Percentiles rank a stretch among this genome's conserved stretches.
phyloP scores from a whole-genome alignment of 2,797 vertebrate genomes.

The Microctenopoma lineatum region DNA sequence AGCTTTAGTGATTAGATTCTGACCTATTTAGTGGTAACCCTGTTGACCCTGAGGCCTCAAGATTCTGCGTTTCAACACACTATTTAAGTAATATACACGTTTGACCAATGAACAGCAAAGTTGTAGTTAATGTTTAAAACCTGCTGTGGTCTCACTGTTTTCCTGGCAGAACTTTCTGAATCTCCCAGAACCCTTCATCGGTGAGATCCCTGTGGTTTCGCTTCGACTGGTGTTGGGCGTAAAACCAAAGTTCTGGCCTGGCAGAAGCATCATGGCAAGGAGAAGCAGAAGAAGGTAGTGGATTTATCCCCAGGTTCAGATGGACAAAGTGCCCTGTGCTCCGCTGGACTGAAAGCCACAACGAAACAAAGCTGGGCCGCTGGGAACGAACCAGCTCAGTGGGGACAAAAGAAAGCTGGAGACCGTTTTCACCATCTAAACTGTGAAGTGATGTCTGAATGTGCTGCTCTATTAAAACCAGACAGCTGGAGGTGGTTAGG shows the following conservation, averaged over 20 bases:
- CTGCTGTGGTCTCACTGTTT: slow-evolving; percentile 43
- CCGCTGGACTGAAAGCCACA: slow-evolving; percentile 33
- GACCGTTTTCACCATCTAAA: neutral
- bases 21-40: neutral
- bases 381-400: slow-evolving; percentile 14
- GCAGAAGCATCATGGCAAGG: slow-evolving; percentile 8
- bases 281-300: slow-evolving; percentile 15
- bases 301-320: slow-evolving; percentile 14
- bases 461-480: neutral
- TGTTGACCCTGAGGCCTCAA: neutral
- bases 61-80: neutral
- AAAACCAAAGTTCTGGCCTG: slow-evolving; percentile 31
- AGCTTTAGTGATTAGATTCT: too few species aligned
- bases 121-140: slow-evolving; percentile 47
- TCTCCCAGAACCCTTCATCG: slow-evolving; percentile 5
- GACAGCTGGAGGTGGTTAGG: neutral
- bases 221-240: slow-evolving; percentile 19
- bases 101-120: slow-evolving; percentile 1
- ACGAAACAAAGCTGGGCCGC: slow-evolving; percentile 2
- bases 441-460: slow-evolving; percentile 12
- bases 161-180: slow-evolving; percentile 30
- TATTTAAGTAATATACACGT: neutral
- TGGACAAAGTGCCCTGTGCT: slow-evolving; percentile 14
- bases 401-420: neutral
- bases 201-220: slow-evolving; percentile 23